These are phyloP conservation scores for Phyllostomus hastatus DNA, from an alignment of 2,113 vertebrate genomes.

Conservation along the genomic window DNA sequence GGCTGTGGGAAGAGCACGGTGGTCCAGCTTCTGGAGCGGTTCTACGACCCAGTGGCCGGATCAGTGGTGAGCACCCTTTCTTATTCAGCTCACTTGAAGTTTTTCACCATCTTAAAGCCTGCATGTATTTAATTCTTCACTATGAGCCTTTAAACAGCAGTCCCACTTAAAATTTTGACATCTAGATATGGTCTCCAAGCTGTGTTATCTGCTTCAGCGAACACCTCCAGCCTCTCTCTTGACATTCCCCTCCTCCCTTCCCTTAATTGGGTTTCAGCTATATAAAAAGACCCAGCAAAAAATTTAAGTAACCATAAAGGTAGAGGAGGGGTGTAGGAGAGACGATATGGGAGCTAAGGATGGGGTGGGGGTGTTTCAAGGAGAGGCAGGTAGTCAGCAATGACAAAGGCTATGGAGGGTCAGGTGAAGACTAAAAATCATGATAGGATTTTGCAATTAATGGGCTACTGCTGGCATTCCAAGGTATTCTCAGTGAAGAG, in stretches of 20 bases:
- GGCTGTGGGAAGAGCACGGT: constrained; percentile 96
- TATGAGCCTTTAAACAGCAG: not conserved
- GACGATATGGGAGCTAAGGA: not conserved
- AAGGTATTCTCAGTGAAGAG: not conserved
- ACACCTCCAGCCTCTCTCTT: not conserved
- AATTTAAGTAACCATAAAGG: not conserved
- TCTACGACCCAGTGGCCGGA: constrained; percentile 89
- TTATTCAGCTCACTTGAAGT: not conserved
- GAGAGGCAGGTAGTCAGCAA: not conserved
- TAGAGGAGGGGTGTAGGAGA: not conserved
- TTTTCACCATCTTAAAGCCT: not conserved
- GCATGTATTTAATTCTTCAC: not conserved
- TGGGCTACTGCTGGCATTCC: not conserved
- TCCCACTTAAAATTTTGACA: not conserved
- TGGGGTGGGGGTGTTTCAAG: not conserved
- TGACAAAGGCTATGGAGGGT: not conserved
- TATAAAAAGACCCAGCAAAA: not conserved
- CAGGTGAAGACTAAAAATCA: not conserved
- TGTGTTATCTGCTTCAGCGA: not conserved
- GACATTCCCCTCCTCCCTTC: not conserved
- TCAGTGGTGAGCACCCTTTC: constrained; percentile 83
- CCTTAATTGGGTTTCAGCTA: not conserved
- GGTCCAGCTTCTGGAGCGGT: constrained; percentile 93
- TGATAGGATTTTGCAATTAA: not conserved
- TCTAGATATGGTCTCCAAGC: not conserved